Evolutionary conservation across 2,888 invertebrate species (phyloP).

Genomic region (Pristionchus entomophagus): DNA sequence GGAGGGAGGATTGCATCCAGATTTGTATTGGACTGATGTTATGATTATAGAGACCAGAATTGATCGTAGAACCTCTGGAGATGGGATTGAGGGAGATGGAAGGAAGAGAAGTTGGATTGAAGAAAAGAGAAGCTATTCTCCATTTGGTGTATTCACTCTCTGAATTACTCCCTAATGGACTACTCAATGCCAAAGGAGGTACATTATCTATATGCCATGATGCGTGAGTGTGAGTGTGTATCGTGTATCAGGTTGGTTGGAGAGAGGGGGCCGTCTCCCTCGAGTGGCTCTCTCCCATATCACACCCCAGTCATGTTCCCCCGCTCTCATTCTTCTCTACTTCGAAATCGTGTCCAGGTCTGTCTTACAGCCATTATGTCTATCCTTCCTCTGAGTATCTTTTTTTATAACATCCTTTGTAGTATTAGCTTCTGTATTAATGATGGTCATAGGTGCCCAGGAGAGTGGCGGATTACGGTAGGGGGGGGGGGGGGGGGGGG

Average conservation of each 20-base stretch:
- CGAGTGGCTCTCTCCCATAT: conserved; percentile 48
- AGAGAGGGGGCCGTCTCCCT: conserved; percentile 57
- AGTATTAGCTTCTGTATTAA: no score
- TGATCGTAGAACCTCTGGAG: conserved; percentile 59
- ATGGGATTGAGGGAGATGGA: conserved; percentile 53
- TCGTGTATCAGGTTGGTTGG: conserved; percentile 49
- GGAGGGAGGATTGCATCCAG: background rate
- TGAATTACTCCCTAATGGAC: conserved; percentile 58
- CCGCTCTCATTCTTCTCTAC: conserved; percentile 26
- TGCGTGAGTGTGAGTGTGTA: no score
- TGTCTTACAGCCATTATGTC: background rate
- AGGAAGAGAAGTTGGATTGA: conserved; percentile 40
- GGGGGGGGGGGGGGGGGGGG: no score
- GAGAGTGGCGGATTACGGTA: no score
- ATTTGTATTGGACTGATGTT: background rate
- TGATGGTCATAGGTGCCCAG: no score
- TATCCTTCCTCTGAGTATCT: no score
- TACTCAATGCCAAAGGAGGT: conserved; percentile 34
- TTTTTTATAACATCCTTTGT: no score
- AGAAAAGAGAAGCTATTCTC: conserved; percentile 56
- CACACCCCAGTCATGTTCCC: conserved; percentile 1
- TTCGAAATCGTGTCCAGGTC: conserved; percentile 39
- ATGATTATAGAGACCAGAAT: conserved; percentile 51
- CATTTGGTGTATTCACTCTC: conserved; percentile 61
- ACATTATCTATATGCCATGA: no score